These are phyloP conservation scores for Arothron firmamentum DNA, from an alignment of 2,113 vertebrate genomes.

Conservation along the genomic window DNA sequence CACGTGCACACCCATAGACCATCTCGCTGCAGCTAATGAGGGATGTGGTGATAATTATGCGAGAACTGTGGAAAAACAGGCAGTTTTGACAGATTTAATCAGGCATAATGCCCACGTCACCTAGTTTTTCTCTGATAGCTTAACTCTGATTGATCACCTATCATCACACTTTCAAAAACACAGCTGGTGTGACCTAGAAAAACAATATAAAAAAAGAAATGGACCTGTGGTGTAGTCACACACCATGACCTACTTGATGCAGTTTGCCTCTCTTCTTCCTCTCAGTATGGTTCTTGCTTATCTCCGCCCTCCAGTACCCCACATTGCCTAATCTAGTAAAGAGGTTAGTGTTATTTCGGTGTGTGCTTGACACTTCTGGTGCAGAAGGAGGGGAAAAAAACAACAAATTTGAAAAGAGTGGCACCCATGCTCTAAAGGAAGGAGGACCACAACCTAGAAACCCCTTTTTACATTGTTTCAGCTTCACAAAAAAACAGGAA, in stretches of 20 bases:
- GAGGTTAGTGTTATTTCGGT: constrained; percentile 56
- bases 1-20: constrained; percentile 61
- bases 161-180: constrained; percentile 48
- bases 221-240: constrained; percentile 47
- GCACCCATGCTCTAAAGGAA: constrained; percentile 6
- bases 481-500: constrained; percentile 77
- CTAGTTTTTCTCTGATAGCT: constrained; percentile 34
- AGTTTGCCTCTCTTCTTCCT: constrained; percentile 63
- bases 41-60: constrained; percentile 65
- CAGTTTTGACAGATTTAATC: constrained; percentile 33
- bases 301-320: constrained; percentile 47
- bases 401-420: constrained; percentile 18
- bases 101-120: constrained; percentile 21
- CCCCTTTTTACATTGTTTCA: constrained; percentile 64
- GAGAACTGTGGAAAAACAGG: constrained; percentile 49
- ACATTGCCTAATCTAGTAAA: constrained; percentile 53
- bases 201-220: constrained; percentile 49
- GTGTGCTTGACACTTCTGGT: constrained; percentile 59
- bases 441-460: constrained; percentile 78
- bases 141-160: constrained; percentile 61
- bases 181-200: constrained; percentile 71
- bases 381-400: constrained; percentile 41
- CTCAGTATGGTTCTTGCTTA: constrained; percentile 51
- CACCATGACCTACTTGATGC: constrained; percentile 76
- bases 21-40: constrained; percentile 63